Evolutionary conservation across 2,113 vertebrate genomes (phyloP).

Genomic region (Pygoscelis antarcticus): DNA sequence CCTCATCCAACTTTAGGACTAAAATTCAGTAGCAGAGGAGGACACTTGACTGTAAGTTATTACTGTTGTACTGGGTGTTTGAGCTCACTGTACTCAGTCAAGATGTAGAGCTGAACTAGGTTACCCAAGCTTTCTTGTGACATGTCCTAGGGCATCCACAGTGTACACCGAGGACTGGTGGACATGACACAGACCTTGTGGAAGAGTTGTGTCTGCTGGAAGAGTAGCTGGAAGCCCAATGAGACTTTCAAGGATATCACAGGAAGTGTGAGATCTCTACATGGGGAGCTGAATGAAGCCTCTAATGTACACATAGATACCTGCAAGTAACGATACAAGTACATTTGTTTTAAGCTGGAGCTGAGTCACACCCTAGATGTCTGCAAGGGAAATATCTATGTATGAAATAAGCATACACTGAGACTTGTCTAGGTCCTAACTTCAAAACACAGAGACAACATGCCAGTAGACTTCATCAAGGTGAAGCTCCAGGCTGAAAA

Average conservation of each 20-base stretch:
- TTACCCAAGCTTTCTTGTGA: neutral
- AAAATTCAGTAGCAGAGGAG: neutral
- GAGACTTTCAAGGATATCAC: neutral
- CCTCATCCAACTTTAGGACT: neutral
- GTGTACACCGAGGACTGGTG: neutral
- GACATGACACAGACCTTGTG: neutral
- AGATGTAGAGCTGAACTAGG: neutral
- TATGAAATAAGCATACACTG: neutral
- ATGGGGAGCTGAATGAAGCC: neutral
- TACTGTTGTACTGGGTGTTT: neutral
- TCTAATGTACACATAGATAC: neutral
- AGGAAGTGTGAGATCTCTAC: neutral
- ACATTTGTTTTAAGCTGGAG: neutral
- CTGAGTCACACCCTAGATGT: neutral
- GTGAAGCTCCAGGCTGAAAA: neutral
- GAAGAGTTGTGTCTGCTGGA: neutral
- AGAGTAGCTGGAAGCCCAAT: neutral
- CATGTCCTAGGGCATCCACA: neutral
- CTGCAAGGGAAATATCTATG: neutral
- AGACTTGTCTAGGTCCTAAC: neutral
- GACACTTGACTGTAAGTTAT: neutral
- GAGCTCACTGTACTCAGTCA: neutral
- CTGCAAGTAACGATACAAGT: neutral
- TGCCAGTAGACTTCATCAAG: neutral
- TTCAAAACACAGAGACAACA: neutral